These are phyloP conservation scores for Oreocharis arfaki DNA, from an alignment of 2,113 vertebrate genomes.

Conservation along the genomic window DNA sequence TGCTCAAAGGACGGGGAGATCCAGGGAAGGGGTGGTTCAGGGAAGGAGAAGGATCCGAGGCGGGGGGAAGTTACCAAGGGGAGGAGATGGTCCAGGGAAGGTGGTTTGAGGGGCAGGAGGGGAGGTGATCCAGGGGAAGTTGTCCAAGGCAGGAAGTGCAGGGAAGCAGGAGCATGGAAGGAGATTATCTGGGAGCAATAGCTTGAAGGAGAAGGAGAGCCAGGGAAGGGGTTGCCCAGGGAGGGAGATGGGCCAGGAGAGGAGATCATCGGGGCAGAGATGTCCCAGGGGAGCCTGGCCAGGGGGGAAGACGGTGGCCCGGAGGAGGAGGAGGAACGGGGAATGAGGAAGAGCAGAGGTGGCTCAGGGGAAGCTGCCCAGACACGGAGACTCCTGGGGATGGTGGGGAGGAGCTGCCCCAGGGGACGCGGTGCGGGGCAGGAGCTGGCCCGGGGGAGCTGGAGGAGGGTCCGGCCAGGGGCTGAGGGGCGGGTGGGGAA, in stretches of 20 bases:
- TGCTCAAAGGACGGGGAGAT: background rate
- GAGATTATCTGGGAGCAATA: background rate
- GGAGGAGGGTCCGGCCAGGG: background rate
- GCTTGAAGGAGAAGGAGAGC: background rate
- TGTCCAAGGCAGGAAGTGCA: background rate
- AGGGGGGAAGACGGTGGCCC: background rate
- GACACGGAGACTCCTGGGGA: background rate
- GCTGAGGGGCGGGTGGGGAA: background rate
- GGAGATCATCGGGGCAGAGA: background rate
- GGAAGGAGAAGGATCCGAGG: background rate
- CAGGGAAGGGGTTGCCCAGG: background rate
- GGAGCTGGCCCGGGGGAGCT: background rate
- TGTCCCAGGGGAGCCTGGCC: background rate
- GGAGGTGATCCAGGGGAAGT: background rate
- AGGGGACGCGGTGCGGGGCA: rapidly evolving
- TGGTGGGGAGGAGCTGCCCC: background rate
- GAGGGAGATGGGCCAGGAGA: background rate
- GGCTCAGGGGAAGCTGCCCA: no score
- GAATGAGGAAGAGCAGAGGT: background rate
- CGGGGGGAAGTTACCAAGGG: background rate
- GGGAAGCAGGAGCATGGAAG: background rate
- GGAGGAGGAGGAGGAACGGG: background rate
- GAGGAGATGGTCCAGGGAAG: background rate
- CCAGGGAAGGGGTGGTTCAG: background rate
- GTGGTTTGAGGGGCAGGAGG: background rate